A percentile compares a stretch with the other conserved stretches of the same genome.
Conservation (phyloP, 1,140 invertebrate species). For the Mactra quadrangularis region DNA sequence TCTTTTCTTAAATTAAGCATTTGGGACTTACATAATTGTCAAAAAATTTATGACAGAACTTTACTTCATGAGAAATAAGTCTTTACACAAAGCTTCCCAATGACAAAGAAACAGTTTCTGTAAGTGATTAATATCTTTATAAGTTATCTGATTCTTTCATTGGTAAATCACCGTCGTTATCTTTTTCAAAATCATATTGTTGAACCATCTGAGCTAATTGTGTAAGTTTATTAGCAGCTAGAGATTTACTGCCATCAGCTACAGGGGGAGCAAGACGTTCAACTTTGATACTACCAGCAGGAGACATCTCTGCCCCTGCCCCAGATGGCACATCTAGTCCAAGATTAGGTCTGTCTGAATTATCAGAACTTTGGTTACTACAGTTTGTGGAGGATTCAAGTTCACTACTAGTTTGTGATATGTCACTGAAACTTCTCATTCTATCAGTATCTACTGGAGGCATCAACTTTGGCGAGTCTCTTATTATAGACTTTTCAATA, state of each 20-base stretch:
- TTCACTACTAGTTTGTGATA: slow-evolving; percentile 54
- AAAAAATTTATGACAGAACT: no score
- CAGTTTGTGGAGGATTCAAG: slow-evolving; percentile 43
- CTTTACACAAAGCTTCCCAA: no score
- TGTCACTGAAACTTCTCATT: slow-evolving; percentile 61
- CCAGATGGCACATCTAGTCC: slow-evolving; percentile 56
- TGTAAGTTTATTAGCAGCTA: slow-evolving; percentile 75
- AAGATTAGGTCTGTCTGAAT: slow-evolving; percentile 49
- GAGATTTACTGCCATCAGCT: slow-evolving; percentile 27
- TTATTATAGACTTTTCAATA: neutral
- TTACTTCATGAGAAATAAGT: no score
- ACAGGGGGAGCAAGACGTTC: slow-evolving; percentile 31
- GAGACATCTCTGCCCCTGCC: slow-evolving; percentile 59
- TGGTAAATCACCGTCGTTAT: no score
- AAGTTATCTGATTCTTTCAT: no score
- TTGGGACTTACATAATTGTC: no score
- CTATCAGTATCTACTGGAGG: slow-evolving; percentile 69
- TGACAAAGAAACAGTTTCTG: no score
- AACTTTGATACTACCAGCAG: slow-evolving; percentile 32
- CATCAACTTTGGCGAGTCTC: slow-evolving; percentile 70
- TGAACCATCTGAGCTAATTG: slow-evolving; percentile 80
- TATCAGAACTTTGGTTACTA: slow-evolving; percentile 25
- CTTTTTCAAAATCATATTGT: slow-evolving; percentile 73
- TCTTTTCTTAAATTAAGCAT: no score
- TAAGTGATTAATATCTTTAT: no score